Evolutionary conservation across 2,888 invertebrate genomes (phyloP).

Genomic region (Agelastica alni): DNA sequence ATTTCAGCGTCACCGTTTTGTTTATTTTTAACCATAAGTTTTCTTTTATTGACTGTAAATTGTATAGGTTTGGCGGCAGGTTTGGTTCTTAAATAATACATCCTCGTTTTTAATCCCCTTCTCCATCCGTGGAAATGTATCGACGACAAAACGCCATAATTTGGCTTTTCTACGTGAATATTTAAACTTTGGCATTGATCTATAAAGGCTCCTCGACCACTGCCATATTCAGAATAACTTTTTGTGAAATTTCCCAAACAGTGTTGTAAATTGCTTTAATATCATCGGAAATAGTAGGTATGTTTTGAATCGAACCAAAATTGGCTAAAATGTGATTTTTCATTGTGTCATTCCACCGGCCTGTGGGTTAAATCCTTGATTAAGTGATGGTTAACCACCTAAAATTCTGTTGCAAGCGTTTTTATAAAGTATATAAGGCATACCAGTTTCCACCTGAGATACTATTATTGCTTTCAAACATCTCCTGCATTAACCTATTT

Average conservation of each 20-base stretch:
- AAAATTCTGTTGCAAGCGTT: conserved; percentile 96
- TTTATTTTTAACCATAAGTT: conserved; percentile 40
- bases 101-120: conserved; percentile 95
- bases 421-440: conserved; percentile 96
- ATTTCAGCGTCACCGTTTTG: too few species aligned
- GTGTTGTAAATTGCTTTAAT: conserved; percentile 91
- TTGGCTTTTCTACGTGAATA: conserved; percentile 94
- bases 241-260: conserved; percentile 96
- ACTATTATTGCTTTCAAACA: conserved; percentile 91
- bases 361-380: conserved; percentile 89
- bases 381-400: conserved; percentile 91
- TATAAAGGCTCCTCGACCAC: conserved; percentile 96
- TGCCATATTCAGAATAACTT: conserved; percentile 92
- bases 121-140: conserved; percentile 99
- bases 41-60: conserved; percentile 93
- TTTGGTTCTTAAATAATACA: conserved; percentile 97
- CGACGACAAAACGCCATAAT: conserved; percentile 90
- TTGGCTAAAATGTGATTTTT: conserved; percentile 90
- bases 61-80: conserved; percentile 96
- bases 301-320: conserved; percentile 91
- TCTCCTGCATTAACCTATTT: conserved; percentile 77
- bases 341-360: conserved; percentile 94
- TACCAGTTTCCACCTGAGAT: conserved; percentile 96
- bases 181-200: conserved; percentile 99
- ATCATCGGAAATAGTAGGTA: conserved; percentile 81